These are phyloP conservation scores for Prunella himalayana DNA, from an alignment of 2,113 vertebrate species.

Conservation along the genomic window DNA sequence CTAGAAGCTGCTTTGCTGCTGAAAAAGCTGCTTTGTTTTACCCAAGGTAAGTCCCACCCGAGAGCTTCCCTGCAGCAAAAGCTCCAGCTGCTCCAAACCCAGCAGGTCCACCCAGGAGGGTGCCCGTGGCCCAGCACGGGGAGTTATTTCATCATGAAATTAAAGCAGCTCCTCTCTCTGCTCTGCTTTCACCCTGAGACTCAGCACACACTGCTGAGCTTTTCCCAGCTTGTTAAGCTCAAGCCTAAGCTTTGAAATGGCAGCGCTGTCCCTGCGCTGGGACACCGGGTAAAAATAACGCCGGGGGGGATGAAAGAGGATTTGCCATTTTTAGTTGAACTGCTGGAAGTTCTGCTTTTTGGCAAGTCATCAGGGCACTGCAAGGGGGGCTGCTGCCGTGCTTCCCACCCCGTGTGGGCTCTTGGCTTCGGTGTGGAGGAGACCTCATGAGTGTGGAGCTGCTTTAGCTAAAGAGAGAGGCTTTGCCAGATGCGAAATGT, in stretches of 20 bases:
- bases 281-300: background rate
- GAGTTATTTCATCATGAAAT: background rate
- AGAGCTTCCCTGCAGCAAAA: background rate
- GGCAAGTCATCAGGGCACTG: background rate
- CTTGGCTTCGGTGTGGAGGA: background rate
- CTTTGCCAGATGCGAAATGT: background rate
- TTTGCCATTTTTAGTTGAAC: background rate
- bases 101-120: background rate
- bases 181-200: background rate
- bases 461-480: background rate
- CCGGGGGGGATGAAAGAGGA: background rate
- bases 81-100: background rate
- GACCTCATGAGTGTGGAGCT: background rate
- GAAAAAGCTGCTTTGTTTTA: background rate
- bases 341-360: slow-evolving; percentile 28
- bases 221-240: background rate
- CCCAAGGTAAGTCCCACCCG: background rate
- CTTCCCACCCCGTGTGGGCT: background rate
- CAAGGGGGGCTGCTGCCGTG: background rate
- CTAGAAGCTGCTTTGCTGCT: background rate
- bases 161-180: background rate
- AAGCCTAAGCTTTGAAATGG: slow-evolving; percentile 5
- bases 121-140: background rate
- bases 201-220: background rate
- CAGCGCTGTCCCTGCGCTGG: background rate